Evolutionary conservation across 2,888 invertebrate species (phyloP), one percentile per base, ranked within the genome.

Genomic region (Sthenelais limicola): DNA sequence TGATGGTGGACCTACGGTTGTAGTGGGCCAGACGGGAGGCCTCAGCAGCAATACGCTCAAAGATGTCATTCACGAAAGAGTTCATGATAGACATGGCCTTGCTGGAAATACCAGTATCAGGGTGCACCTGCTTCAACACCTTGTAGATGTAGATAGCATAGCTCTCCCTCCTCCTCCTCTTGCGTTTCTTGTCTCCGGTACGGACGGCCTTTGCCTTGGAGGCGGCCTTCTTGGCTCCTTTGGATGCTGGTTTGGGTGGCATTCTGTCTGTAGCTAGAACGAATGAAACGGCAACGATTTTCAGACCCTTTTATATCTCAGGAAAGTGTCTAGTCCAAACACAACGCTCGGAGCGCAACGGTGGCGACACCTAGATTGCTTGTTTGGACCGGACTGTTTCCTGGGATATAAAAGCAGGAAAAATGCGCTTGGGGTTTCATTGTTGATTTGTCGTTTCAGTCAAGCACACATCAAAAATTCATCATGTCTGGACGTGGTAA

Each of bases 401-500:
- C n/a, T n/a, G n/a, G n/a, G n/a, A n/a, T n/a, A n/a, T n/a, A n/a
- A n/a, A n/a, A n/a, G n/a, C n/a, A n/a, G n/a, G n/a, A n/a, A n/a
- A n/a, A n/a, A n/a, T n/a, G n/a, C n/a, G n/a, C n/a, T n/a, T n/a
- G n/a, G n/a, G n/a, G n/a, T n/a, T n/a, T n/a, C 43, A 43, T 66
- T 66, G 47, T 66, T 66, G 12, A 26, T 38, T 24, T 66, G 66
- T 24, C n/a, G n/a, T n/a, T 32, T 28, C 15, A 3, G 18, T 15
- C 7, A 12, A 12, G 24, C 30, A 24, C 38, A 66, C 21, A 35
- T 43, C n/a, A n/a, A n/a, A 9, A 7, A 51, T 7, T 68, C 48
- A 68, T 9, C 28, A 68, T 68, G 68, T 68, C 68, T 68, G 87
- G 88, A 62, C 82, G 87, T 71, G 87, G 87, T 52, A 88, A 88